Base-by-base conservation (phyloP, 2,113 vertebrate species). In the Glaucidium brasilianum region DNA sequence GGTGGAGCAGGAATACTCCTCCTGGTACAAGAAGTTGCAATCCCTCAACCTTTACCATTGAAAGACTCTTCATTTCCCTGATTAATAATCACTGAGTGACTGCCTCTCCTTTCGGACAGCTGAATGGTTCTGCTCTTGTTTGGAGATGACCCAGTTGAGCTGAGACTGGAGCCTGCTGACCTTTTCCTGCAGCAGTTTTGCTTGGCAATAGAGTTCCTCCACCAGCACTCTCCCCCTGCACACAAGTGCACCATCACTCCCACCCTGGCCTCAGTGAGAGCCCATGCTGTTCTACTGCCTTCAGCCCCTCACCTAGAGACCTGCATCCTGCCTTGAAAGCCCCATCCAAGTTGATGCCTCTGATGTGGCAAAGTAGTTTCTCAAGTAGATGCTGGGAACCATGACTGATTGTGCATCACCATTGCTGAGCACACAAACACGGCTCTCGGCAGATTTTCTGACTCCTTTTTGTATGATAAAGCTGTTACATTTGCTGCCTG, bases 271-370 rank as follows among this genome's bases (percentile, higher is more conserved):
- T 39, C 21, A 34, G 15, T 6, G 15, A 39, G n/a, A 6, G 2
- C 23, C 20, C 17, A 76, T 0, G 0, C 16, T 32, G 26, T 41
- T 50, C 7, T 26, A 21, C 21, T 15, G 9, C 20, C 32, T 45
- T 19, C 25, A 76, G 11, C 4, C 6, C 8, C 9, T 9, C 8
- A 20, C 13, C 22, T 50, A 15, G n/a, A 60, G 4, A 45, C 2
- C 16, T 39, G 8, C 15, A 27, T 30, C 6, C 19, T 56, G 21
- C 21, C 15, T 20, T 52, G n/a, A 29, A 11, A 50, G 3, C 5
- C 11, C 10, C 23, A 15, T 35, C 10, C 12, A 41, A 10, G 7
- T 25, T 43, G 5, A 37, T 27, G 10, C 18, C 41, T 83, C 22
- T 32, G 11, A 26, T 62, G 11, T 43, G 11, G 22, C 4, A 1